phyloP scores from a whole-genome alignment of 2,888 invertebrate genomes.

The Agonopterix alstromeriana region DNA sequence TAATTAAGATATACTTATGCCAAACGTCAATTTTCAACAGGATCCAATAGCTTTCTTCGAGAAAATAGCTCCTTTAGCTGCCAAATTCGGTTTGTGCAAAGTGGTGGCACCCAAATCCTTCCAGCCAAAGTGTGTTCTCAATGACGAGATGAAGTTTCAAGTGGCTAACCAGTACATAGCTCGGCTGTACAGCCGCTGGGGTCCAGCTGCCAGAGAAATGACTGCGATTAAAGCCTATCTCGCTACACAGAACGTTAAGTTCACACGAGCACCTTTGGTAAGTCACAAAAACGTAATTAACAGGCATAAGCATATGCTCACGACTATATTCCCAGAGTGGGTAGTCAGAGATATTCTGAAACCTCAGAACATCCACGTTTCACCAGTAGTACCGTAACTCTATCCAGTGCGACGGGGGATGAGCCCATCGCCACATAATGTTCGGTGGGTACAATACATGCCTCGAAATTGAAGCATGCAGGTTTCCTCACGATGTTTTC shows the following conservation, averaged over 20 bases:
- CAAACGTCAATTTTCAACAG: conserved; percentile 35
- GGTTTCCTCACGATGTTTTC: too few species aligned
- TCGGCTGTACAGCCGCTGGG: conserved; percentile 92
- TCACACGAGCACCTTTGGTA: conserved; percentile 88
- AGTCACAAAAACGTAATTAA: conserved; percentile 31
- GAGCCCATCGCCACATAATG: too few species aligned
- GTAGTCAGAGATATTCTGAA: too few species aligned
- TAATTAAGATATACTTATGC: conserved; percentile 7
- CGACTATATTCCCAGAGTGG: too few species aligned
- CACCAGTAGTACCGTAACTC: too few species aligned
- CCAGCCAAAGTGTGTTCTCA: conserved; percentile 84
- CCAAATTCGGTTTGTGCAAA: conserved; percentile 90
- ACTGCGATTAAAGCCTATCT: conserved; percentile 90
- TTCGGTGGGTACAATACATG: too few species aligned
- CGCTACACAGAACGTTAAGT: conserved; percentile 84
- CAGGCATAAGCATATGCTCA: too few species aligned
- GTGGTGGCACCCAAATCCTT: conserved; percentile 90
- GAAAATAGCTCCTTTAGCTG: conserved; percentile 84
- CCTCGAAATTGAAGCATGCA: too few species aligned
- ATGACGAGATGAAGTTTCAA: conserved; percentile 90
- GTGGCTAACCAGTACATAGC: conserved; percentile 94
- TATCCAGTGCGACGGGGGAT: too few species aligned
- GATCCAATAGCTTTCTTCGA: conserved; percentile 92
- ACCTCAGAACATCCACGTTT: too few species aligned
- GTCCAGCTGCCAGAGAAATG: conserved; percentile 89